phyloP scores from a whole-genome alignment of 2,113 vertebrate species.

The Scolopax mira region DNA sequence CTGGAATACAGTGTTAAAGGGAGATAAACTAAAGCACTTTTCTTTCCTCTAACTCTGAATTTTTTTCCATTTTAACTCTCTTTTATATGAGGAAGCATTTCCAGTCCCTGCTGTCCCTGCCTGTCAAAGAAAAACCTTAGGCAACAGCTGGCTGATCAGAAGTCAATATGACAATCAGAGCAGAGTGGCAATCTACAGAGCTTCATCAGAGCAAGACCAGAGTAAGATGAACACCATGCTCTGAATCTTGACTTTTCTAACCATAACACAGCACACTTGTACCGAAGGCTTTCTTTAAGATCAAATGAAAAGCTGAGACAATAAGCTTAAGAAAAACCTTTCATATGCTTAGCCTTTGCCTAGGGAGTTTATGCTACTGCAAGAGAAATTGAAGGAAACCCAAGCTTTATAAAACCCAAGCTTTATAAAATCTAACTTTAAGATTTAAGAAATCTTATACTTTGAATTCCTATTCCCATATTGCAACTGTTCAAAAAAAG shows the following conservation, averaged over 20 bases:
- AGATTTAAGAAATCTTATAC: neutral
- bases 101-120: neutral
- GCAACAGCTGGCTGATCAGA: conserved; percentile 7
- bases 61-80: neutral
- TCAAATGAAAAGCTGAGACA: conserved; percentile 10
- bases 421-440: neutral
- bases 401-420: neutral
- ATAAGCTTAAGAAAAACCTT: neutral
- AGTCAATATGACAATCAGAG: conserved; percentile 3
- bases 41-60: neutral
- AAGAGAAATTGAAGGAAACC: neutral
- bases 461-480: neutral
- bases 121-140: neutral
- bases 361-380: neutral
- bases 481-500: neutral
- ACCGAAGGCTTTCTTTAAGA: conserved; percentile 2
- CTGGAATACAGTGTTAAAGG: neutral
- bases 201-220: neutral
- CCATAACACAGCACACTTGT: neutral
- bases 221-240: neutral
- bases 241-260: neutral
- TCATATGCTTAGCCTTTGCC: neutral
- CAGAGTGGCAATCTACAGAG: neutral
- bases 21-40: neutral
- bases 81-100: neutral